Conservation (phyloP, 2,888 invertebrate species). For the Gortyna flavago region DNA sequence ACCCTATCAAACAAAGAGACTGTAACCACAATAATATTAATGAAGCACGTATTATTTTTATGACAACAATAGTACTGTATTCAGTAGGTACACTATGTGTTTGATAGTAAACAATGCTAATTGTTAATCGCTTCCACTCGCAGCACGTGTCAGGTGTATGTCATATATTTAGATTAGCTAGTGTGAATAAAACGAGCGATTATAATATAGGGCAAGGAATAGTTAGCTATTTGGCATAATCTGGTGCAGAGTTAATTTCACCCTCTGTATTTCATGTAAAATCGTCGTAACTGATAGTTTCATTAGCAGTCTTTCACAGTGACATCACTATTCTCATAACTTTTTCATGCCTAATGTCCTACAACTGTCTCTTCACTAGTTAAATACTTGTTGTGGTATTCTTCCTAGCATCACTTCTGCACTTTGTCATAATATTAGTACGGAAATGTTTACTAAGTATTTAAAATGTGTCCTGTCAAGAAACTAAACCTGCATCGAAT, state of each 20-base stretch:
- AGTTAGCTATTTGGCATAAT: neutral
- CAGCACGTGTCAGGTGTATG: slow-evolving; percentile 48
- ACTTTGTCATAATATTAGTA: slow-evolving; percentile 4
- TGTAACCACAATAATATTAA: slow-evolving; percentile 10
- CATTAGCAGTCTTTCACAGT: neutral
- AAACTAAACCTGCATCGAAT: neutral
- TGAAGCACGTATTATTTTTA: slow-evolving; percentile 30
- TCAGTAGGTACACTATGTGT: slow-evolving; percentile 22
- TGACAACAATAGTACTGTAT: slow-evolving; percentile 28
- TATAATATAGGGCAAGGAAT: slow-evolving; percentile 4
- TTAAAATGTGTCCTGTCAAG: neutral
- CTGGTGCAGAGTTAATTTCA: neutral
- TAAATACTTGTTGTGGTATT: slow-evolving; percentile 3
- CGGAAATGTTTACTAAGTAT: neutral
- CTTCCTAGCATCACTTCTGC: neutral
- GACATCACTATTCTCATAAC: neutral
- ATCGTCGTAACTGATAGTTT: neutral
- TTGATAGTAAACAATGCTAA: slow-evolving; percentile 55
- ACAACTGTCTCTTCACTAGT: neutral
- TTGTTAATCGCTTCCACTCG: slow-evolving; percentile 44
- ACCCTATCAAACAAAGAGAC: slow-evolving; percentile 32
- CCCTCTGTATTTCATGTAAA: neutral
- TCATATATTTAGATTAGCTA: slow-evolving; percentile 44
- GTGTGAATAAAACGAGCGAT: slow-evolving; percentile 5
- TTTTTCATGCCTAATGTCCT: neutral